Percentiles rank a stretch among this genome's conserved stretches.
phyloP scores from a whole-genome alignment of 2,888 invertebrate species.

The Scelioninae gen. 1 region DNA sequence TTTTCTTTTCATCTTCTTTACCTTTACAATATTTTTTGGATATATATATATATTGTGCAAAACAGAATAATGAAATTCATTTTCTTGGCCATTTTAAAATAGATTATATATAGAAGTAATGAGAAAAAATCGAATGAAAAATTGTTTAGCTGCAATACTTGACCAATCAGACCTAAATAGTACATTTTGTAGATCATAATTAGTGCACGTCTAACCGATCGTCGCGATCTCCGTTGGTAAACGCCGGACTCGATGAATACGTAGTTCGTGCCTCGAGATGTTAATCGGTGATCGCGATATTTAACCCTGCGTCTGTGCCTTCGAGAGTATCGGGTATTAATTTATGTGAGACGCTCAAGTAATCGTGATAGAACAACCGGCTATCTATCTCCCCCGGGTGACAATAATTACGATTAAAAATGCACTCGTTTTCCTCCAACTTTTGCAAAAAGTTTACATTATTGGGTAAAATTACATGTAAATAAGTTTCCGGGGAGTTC shows the following conservation, averaged over 20 bases:
- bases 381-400: slow-evolving; percentile 62
- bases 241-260: slow-evolving; percentile 58
- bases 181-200: slow-evolving; percentile 65
- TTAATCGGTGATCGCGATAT: slow-evolving; percentile 65
- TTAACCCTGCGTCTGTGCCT: slow-evolving; percentile 58
- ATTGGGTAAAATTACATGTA: too few species aligned
- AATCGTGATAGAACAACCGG: slow-evolving; percentile 68
- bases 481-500: too few species aligned
- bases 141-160: too few species aligned
- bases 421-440: slow-evolving; percentile 12
- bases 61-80: too few species aligned
- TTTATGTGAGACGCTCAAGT: slow-evolving; percentile 67
- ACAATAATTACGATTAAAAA: slow-evolving; percentile 58
- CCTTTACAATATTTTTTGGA: too few species aligned
- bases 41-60: too few species aligned
- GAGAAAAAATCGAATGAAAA: too few species aligned
- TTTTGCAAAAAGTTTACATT: too few species aligned
- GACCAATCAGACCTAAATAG: too few species aligned
- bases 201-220: slow-evolving; percentile 51
- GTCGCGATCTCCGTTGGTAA: slow-evolving; percentile 56
- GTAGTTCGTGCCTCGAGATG: slow-evolving; percentile 68
- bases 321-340: slow-evolving; percentile 65
- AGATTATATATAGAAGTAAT: too few species aligned
- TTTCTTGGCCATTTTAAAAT: too few species aligned
- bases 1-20: too few species aligned